Evolutionary conservation across 2,888 invertebrate genomes (phyloP).

Genomic region (Microctonus hyperodae): DNA sequence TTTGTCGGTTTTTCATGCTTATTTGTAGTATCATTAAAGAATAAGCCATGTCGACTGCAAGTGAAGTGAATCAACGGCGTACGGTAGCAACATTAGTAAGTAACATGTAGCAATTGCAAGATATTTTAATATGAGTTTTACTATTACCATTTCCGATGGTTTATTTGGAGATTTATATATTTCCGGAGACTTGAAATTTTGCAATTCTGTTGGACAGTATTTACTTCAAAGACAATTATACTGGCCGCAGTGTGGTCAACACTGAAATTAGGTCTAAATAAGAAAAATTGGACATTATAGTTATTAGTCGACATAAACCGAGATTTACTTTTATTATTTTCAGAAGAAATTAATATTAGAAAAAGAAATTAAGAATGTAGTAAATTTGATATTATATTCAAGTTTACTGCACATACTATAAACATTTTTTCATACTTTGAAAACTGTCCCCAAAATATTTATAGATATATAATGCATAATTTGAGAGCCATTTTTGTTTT

Average conservation of each 20-base stretch:
- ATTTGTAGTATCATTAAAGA: background rate
- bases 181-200: background rate
- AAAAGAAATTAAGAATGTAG: too few species aligned
- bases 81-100: background rate
- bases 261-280: background rate
- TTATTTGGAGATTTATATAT: background rate
- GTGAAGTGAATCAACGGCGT: background rate
- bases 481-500: too few species aligned
- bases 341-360: background rate
- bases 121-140: background rate
- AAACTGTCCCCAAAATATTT: too few species aligned
- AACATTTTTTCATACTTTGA: too few species aligned
- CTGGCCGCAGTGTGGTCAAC: background rate
- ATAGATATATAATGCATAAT: too few species aligned
- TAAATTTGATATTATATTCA: too few species aligned
- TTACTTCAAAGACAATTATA: background rate
- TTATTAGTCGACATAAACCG: constrained; percentile 30
- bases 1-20: constrained; percentile 24
- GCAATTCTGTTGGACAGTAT: background rate
- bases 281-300: constrained; percentile 24
- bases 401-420: too few species aligned
- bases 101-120: background rate
- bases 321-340: background rate
- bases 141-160: too few species aligned
- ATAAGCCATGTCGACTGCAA: background rate